A percentile compares a stretch with the other conserved stretches of the same genome.
phyloP scores from a whole-genome alignment of 2,888 invertebrate species.

The Formica aserva region DNA sequence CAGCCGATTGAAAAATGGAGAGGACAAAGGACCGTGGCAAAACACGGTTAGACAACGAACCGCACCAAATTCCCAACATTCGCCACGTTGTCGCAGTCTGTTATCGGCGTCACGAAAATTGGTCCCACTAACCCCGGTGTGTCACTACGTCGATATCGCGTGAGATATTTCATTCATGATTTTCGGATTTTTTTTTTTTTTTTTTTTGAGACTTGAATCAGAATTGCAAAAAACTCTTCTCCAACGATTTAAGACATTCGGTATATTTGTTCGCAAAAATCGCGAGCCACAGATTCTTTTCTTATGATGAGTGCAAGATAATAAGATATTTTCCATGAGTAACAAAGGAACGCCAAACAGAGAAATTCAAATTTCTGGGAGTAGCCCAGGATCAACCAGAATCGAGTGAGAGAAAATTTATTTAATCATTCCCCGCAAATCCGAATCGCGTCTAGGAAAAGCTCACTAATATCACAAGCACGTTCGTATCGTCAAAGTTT shows the following conservation, averaged over 20 bases:
- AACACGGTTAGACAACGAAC: constrained; percentile 36
- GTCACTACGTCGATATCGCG: not conserved
- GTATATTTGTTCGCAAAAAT: too few species aligned
- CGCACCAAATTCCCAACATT: constrained; percentile 24
- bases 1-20: constrained; percentile 57
- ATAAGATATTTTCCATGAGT: not conserved
- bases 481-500: constrained; percentile 22
- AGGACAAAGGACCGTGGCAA: constrained; percentile 34
- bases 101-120: constrained; percentile 27
- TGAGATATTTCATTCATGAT: constrained; percentile 1
- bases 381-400: not conserved
- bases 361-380: not conserved
- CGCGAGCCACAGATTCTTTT: too few species aligned
- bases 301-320: not conserved
- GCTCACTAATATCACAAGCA: not conserved
- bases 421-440: constrained; percentile 54
- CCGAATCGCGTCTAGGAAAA: constrained; percentile 34
- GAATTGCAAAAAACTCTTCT: not conserved
- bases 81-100: constrained; percentile 28
- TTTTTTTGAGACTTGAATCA: not conserved
- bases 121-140: not conserved
- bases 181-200: not conserved
- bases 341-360: not conserved
- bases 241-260: not conserved
- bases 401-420: constrained; percentile 38